These are phyloP conservation scores for Eupithecia pulchellata DNA, from an alignment of 2,888 invertebrate species.

Conservation along the genomic window DNA sequence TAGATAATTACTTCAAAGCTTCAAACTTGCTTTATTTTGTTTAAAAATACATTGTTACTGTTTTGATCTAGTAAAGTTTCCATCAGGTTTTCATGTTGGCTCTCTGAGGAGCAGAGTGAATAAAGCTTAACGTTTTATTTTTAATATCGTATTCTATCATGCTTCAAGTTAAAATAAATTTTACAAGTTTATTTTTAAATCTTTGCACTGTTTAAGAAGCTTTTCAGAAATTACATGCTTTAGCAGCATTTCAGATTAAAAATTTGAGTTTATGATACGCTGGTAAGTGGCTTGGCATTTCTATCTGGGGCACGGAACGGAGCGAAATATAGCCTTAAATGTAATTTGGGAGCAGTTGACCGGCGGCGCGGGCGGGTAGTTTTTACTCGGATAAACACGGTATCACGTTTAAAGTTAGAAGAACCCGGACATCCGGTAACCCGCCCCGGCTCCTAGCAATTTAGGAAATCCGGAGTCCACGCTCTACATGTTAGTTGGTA, in stretches of 20 bases:
- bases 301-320: constrained; percentile 1
- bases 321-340: constrained; percentile 19
- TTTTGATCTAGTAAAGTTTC: background rate
- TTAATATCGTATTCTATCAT: background rate
- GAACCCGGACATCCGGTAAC: constrained; percentile 39
- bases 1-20: constrained; percentile 43
- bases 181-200: background rate
- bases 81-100: constrained; percentile 1
- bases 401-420: constrained; percentile 36
- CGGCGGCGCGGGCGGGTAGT: constrained; percentile 22
- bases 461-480: constrained; percentile 44
- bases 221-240: background rate
- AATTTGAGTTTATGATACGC: background rate
- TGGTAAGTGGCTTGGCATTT: background rate
- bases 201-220: background rate
- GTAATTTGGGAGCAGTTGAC: constrained; percentile 31
- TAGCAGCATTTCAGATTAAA: background rate
- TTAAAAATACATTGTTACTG: constrained; percentile 16
- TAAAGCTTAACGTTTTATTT: background rate
- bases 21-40: constrained; percentile 34
- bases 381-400: constrained; percentile 39
- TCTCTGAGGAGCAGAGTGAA: background rate
- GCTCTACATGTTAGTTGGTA: constrained; percentile 29
- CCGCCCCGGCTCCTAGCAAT: constrained; percentile 30
- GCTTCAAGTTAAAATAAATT: background rate